These are phyloP conservation scores for Xylota segnis DNA, from an alignment of 2,888 invertebrate species.

Conservation along the genomic window DNA sequence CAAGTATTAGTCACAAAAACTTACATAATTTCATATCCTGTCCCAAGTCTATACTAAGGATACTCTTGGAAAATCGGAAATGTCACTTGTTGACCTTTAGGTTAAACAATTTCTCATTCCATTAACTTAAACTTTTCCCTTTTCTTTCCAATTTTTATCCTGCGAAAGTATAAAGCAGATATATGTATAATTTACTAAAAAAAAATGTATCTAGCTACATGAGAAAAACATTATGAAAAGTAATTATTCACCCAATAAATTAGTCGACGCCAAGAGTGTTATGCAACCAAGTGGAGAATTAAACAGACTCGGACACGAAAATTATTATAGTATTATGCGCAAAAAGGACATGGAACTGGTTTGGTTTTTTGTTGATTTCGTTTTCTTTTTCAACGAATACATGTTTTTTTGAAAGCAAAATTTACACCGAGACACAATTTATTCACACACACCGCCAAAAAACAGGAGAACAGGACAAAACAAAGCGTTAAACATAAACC, in stretches of 20 bases:
- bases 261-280: conserved; percentile 57
- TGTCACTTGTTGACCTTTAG: conserved; percentile 68
- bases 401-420: conserved; percentile 35
- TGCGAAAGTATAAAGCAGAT: conserved; percentile 2
- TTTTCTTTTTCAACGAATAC: conserved; percentile 50
- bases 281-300: conserved; percentile 63
- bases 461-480: conserved; percentile 35
- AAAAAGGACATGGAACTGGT: conserved; percentile 25
- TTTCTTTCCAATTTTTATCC: background rate
- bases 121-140: background rate
- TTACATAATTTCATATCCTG: conserved; percentile 55
- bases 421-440: conserved; percentile 42
- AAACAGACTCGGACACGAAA: conserved; percentile 26
- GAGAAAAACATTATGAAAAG: background rate
- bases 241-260: conserved; percentile 46
- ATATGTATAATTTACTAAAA: background rate
- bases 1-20: conserved; percentile 21
- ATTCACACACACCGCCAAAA: conserved; percentile 53
- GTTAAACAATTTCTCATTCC: conserved; percentile 23
- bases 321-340: background rate
- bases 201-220: conserved; percentile 47
- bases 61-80: conserved; percentile 4
- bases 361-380: conserved; percentile 12
- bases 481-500: conserved; percentile 25
- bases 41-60: conserved; percentile 25